Evolutionary conservation across 2,113 vertebrate genomes (phyloP).

Genomic region (Mustela lutreola): DNA sequence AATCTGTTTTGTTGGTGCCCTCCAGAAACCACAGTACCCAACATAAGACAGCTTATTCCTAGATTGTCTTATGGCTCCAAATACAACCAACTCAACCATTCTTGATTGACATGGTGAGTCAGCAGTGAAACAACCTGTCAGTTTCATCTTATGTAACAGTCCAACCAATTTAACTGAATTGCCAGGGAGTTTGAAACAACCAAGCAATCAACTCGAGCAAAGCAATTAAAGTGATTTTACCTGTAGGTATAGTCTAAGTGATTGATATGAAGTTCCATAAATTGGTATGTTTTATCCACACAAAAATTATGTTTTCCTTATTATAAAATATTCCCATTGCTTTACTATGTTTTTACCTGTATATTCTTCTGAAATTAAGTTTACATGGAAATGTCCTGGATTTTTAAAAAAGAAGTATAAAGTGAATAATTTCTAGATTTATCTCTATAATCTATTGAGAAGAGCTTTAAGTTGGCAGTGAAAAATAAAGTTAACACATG

Average conservation of each 20-base stretch:
- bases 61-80: neutral
- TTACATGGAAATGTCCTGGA: neutral
- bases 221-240: neutral
- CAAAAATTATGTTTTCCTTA: neutral
- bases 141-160: neutral
- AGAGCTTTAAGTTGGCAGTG: neutral
- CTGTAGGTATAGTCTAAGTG: neutral
- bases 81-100: neutral
- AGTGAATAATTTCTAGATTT: neutral
- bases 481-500: neutral
- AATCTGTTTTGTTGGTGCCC: neutral
- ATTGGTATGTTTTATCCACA: neutral
- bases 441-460: neutral
- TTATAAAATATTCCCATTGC: neutral
- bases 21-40: neutral
- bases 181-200: neutral
- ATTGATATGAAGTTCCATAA: neutral
- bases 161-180: constrained; percentile 28
- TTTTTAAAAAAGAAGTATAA: neutral
- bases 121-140: neutral
- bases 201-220: neutral
- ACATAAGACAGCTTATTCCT: neutral
- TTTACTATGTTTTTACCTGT: neutral
- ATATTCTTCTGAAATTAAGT: neutral
- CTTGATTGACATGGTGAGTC: neutral